phyloP scores from a whole-genome alignment of 2,113 vertebrate species.

The Cheilinus undulatus region DNA sequence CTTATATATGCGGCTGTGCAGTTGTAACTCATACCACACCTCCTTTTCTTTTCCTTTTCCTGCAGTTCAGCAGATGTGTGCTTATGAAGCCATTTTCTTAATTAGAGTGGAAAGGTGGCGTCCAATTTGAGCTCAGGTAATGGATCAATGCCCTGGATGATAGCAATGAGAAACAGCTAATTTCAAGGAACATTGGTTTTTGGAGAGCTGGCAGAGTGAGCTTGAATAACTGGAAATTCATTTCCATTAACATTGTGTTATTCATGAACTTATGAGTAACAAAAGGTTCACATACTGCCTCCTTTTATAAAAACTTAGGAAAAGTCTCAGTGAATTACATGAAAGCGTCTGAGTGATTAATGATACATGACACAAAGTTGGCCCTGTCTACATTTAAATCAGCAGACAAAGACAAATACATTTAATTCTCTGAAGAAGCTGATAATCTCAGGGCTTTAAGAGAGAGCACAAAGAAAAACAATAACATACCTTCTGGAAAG shows the following conservation, averaged over 20 bases:
- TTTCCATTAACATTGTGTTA: slow-evolving; percentile 51
- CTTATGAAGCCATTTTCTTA: slow-evolving; percentile 63
- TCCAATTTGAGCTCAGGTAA: slow-evolving; percentile 62
- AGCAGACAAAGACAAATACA: not conserved
- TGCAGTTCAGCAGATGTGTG: slow-evolving; percentile 28
- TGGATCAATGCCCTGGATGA: slow-evolving; percentile 63
- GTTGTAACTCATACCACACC: not conserved
- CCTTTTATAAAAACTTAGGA: not conserved
- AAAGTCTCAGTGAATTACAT: slow-evolving; percentile 4
- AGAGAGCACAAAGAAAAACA: not conserved
- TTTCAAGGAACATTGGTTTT: slow-evolving; percentile 78
- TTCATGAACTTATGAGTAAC: slow-evolving; percentile 33
- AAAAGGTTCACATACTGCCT: slow-evolving; percentile 21
- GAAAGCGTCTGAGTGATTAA: not conserved
- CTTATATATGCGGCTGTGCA: not conserved
- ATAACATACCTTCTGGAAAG: too few relatives aligned
- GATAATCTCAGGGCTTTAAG: not conserved
- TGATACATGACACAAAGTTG: not conserved
- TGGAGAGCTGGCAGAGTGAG: slow-evolving; percentile 34
- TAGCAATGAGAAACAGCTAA: slow-evolving; percentile 54
- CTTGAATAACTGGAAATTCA: slow-evolving; percentile 52
- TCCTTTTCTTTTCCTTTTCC: slow-evolving; percentile 1
- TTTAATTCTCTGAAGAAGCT: not conserved
- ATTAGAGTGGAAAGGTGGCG: slow-evolving; percentile 61
- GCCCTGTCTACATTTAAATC: not conserved